Evolutionary conservation across 2,888 invertebrate genomes (phyloP).

Genomic region (Drosophila affinis): DNA sequence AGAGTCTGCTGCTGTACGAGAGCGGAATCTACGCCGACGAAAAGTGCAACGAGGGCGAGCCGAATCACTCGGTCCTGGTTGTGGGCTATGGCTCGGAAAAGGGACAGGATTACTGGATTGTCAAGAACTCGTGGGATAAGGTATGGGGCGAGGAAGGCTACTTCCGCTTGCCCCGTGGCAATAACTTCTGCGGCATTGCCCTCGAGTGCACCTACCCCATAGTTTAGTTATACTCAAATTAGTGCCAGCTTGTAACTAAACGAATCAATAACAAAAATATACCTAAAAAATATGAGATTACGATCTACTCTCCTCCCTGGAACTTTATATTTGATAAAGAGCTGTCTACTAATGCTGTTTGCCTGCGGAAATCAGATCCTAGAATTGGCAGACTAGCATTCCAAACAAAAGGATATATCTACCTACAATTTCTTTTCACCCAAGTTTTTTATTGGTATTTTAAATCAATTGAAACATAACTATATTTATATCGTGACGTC

Average conservation of each 20-base stretch:
- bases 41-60: slow-evolving; percentile 81
- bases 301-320: too few species aligned
- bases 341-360: too few species aligned
- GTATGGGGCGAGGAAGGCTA: slow-evolving; percentile 83
- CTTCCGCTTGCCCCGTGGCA: slow-evolving; percentile 81
- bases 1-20: slow-evolving; percentile 80
- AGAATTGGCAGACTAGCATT: too few species aligned
- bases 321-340: too few species aligned
- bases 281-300: background rate
- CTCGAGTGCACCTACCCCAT: slow-evolving; percentile 82
- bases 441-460: too few species aligned
- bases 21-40: slow-evolving; percentile 81
- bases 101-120: slow-evolving; percentile 82
- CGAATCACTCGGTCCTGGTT: slow-evolving; percentile 82
- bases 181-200: slow-evolving; percentile 82
- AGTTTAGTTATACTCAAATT: slow-evolving; percentile 58
- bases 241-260: background rate
- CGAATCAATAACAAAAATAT: background rate
- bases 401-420: too few species aligned
- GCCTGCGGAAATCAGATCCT: too few species aligned
- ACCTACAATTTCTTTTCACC: too few species aligned
- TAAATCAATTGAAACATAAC: too few species aligned
- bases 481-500: too few species aligned
- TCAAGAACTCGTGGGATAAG: slow-evolving; percentile 83
- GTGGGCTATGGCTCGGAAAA: slow-evolving; percentile 82